A percentile compares a stretch with the other conserved stretches of the same genome.
phyloP scores from a whole-genome alignment of 2,888 invertebrate species.

The Eupithecia subumbrata region DNA sequence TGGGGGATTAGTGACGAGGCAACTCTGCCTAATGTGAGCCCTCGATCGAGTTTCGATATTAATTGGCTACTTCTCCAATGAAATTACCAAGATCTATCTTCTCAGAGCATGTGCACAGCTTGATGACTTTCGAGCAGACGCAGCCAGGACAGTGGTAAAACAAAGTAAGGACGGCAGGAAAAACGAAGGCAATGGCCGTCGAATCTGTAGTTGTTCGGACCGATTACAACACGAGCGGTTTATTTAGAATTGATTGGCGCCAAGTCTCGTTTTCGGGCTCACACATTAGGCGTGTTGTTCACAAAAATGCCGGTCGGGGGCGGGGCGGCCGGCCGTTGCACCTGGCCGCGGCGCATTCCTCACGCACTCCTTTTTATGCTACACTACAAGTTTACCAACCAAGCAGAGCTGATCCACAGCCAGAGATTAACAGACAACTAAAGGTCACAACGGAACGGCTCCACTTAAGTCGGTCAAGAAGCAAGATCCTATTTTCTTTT shows the following conservation, averaged over 20 bases:
- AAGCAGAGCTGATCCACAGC: conserved; percentile 59
- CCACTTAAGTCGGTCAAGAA: conserved; percentile 54
- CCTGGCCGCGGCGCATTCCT: conserved; percentile 81
- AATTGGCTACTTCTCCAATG: not conserved
- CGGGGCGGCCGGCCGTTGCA: conserved; percentile 79
- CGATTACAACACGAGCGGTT: conserved; percentile 29
- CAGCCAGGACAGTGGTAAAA: not conserved
- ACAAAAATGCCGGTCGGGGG: conserved; percentile 77
- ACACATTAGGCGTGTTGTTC: conserved; percentile 68
- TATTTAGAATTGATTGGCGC: conserved; percentile 50
- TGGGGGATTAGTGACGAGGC: conserved; percentile 50
- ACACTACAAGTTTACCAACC: conserved; percentile 72
- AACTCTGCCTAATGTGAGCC: conserved; percentile 22
- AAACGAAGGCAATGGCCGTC: not conserved
- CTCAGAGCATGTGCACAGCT: not conserved
- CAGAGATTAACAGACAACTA: conserved; percentile 54
- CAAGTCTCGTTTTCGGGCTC: conserved; percentile 61
- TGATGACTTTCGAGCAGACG: not conserved
- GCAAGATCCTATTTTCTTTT: conserved; percentile 67
- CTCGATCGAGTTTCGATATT: not conserved
- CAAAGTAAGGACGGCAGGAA: not conserved
- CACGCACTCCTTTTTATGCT: conserved; percentile 82
- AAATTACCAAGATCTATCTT: not conserved
- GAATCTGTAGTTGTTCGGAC: not conserved
- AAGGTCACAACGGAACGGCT: conserved; percentile 56